Base-by-base conservation (phyloP, 2,888 invertebrate species). In the Mechanitis mazaeus region DNA sequence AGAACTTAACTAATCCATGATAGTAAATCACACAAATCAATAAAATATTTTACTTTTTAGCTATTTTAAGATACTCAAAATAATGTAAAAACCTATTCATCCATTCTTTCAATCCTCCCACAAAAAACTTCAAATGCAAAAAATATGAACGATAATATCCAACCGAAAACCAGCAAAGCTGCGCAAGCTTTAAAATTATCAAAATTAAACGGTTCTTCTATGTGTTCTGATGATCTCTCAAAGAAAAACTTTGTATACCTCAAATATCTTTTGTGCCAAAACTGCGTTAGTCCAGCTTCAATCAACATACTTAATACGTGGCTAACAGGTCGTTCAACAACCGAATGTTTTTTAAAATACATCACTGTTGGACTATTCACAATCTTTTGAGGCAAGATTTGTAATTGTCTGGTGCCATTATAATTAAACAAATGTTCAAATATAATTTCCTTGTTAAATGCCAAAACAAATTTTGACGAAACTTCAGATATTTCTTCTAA, bases 381-480 rank as follows among this genome's bases (percentile, higher is more conserved):
- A 56, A 84, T 81, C 59, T 83, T 83, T 20, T 78, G 69, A 1
- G 82, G 79, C 57, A 85, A 70, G 33, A 84, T 79, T 65, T 84
- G 81, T 45, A 84, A 46, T 9, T 65, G 67, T 55, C 72, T 75
- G 1, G 69, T 62, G 1, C 77, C 78, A n/a, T 75, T 78, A 50
- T 72, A 69, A 46, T 73, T 68, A 57, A 75, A 65, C 28, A 81
- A 64, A 63, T 76, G 70, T 45, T 78, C 71, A 38, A 75, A 65
- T 45, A 81, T 69, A 7, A 72, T 68, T 50, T 77, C 79, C 54
- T 75, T 80, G 58, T 77, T 83, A 31, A 75, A 63, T 12, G 83
- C 84, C 28, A 85, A 54, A 54, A 80, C 79, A 60, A 82, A 82
- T 59, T 81, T 66, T 0, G 77, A 73, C 1, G 64, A 71, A 9